These are phyloP conservation scores for Synodontis membranacea DNA, from an alignment of 2,113 vertebrate species.

Conservation along the genomic window DNA sequence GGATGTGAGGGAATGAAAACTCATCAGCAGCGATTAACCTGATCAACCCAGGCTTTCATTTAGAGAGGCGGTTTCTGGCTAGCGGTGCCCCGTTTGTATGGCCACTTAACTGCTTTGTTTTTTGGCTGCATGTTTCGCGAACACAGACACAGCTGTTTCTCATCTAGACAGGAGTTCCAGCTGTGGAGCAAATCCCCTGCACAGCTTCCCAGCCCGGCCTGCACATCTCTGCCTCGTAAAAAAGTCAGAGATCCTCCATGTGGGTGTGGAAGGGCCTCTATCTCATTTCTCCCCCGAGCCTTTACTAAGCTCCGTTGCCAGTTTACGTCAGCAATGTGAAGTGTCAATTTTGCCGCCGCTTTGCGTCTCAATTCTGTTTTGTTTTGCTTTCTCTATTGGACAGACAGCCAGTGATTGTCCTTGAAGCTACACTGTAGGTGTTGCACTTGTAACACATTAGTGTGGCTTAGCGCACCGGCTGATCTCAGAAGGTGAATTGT, in stretches of 20 bases:
- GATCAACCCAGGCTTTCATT: slow-evolving; percentile 29
- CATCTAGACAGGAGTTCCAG: slow-evolving; percentile 47
- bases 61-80: slow-evolving; percentile 29
- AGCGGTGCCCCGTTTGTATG: background rate
- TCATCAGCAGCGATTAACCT: background rate
- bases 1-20: background rate
- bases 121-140: slow-evolving; percentile 33
- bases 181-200: slow-evolving; percentile 47
- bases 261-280: slow-evolving; percentile 46
- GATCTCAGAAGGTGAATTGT: slow-evolving; percentile 15
- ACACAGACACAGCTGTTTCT: slow-evolving; percentile 53
- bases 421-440: slow-evolving; percentile 36
- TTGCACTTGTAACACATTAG: background rate
- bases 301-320: slow-evolving; percentile 31
- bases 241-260: slow-evolving; percentile 45
- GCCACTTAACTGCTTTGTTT: slow-evolving; percentile 33
- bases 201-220: slow-evolving; percentile 32
- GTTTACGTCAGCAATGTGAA: slow-evolving; percentile 45
- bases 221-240: slow-evolving; percentile 43
- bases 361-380: slow-evolving; percentile 33
- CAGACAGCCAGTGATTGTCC: slow-evolving; percentile 23
- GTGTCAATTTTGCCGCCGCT: slow-evolving; percentile 43
- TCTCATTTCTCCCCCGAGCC: slow-evolving; percentile 46
- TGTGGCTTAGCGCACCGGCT: slow-evolving; percentile 27
- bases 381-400: slow-evolving; percentile 9